Conservation (phyloP, 1,140 invertebrate genomes). For the Condylostylus longicornis region DNA sequence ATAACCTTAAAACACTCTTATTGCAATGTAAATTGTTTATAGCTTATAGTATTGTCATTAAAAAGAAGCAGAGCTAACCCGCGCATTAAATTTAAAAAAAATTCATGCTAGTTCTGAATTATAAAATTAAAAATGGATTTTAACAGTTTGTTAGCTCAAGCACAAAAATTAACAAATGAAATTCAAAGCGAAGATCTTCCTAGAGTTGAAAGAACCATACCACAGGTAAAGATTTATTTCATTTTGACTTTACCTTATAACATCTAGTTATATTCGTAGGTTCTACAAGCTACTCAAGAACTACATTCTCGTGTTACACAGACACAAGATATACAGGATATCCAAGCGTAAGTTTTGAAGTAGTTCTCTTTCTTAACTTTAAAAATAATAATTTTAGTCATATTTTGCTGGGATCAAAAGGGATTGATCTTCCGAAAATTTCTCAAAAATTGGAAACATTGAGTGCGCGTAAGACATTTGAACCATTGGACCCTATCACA, state of each 20-base stretch:
- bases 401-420: conserved; percentile 79
- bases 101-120: too few relatives aligned
- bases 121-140: conserved; percentile 56
- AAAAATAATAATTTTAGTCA: conserved; percentile 53
- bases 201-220: conserved; percentile 75
- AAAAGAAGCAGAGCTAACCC: too few relatives aligned
- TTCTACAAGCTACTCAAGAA: conserved; percentile 78
- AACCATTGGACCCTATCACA: conserved; percentile 73
- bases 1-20: too few relatives aligned
- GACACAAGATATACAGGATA: conserved; percentile 68
- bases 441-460: conserved; percentile 79
- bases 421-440: conserved; percentile 83
- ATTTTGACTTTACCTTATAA: too few relatives aligned
- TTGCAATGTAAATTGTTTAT: too few relatives aligned
- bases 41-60: too few relatives aligned
- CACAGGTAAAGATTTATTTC: too few relatives aligned
- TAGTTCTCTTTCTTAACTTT: not conserved
- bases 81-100: too few relatives aligned
- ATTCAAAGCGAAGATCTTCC: conserved; percentile 71
- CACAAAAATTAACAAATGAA: conserved; percentile 76
- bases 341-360: conserved; percentile 75
- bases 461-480: conserved; percentile 68
- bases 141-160: conserved; percentile 72
- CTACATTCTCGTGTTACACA: conserved; percentile 72
- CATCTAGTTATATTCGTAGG: too few relatives aligned